A percentile compares a stretch with the other conserved stretches of the same genome.
phyloP scores from a whole-genome alignment of 2,888 invertebrate genomes.

The Griposia aprilina region DNA sequence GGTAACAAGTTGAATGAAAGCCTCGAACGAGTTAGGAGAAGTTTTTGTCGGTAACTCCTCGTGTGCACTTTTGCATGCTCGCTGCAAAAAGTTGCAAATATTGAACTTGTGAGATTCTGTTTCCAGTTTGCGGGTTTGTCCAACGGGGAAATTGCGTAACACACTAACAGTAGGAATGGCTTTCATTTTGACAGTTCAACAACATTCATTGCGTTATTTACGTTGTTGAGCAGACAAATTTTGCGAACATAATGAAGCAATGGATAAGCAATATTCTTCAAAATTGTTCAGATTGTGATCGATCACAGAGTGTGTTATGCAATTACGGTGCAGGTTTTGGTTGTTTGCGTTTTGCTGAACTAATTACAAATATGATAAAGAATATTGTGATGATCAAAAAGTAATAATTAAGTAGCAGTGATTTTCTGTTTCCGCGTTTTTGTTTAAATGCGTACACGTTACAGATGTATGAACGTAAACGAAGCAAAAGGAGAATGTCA shows the following conservation, averaged over 20 bases:
- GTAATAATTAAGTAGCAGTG: background rate
- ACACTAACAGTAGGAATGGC: no score
- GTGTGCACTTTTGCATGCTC: slow-evolving; percentile 39
- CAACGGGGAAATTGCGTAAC: no score
- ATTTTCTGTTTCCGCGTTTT: no score
- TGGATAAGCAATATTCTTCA: no score
- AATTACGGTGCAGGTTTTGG: no score
- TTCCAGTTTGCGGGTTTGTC: background rate
- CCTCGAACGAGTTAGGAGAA: slow-evolving; percentile 50
- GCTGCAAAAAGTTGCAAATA: slow-evolving; percentile 45
- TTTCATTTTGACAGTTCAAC: no score
- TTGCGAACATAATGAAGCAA: no score
- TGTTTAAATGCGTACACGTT: no score
- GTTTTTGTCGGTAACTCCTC: slow-evolving; percentile 49
- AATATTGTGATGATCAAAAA: background rate
- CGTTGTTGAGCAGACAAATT: no score
- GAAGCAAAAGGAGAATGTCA: background rate
- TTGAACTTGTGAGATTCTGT: slow-evolving; percentile 36
- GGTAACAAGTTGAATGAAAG: slow-evolving; percentile 59
- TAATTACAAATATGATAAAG: background rate
- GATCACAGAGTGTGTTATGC: no score
- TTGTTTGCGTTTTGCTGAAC: background rate
- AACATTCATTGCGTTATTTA: no score
- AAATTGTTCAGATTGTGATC: no score
- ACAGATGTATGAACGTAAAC: background rate